Evolutionary conservation across 2,113 vertebrate genomes (phyloP), one percentile per base, ranked within the genome.

Genomic region (Nycticryphes semicollaris): DNA sequence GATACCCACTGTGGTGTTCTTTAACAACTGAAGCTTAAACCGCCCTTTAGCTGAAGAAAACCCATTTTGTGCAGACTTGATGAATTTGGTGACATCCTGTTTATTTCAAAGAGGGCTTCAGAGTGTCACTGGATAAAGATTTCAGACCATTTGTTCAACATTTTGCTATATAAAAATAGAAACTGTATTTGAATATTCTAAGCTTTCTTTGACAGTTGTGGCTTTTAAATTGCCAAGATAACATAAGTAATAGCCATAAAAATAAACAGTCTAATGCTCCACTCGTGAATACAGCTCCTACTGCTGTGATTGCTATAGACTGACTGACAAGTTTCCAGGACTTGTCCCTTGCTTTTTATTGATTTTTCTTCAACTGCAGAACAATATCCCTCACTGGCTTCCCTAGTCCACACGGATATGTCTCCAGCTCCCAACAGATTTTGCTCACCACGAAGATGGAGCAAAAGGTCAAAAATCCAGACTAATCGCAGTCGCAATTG

Each of bases 41-140:
- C 75, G 23, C 9, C 27, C 30, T 59, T 63, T 35, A 91, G 31
- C 66, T 91, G 47, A 87, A 73, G 57, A 48, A 82, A 95, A 53
- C 5, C 12, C 41, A 51, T 73, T 60, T 41, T 21, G 10, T 53
- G 22, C 28, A 72, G 57, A 30, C 20, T 31, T 72, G 63, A 76
- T 30, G 56, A 39, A 87, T 76, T 73, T 76, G 35, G 69, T 0
- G 6, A 85, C 47, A 90, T 63, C 47, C 54, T 92, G 41, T 89
- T 90, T 77, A 86, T 80, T 88, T 92, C 68, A 60, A 67, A 70
- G 18, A 90, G 30, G 37, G 80, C 39, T 88, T 94, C 56, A 80
- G 28, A 30, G 39, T 62, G 54, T 66, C n/a, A 67, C 67, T 67
- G 8, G 12, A 45, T 53, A 77, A 89, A 82, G 48, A 68, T 47